Evolutionary conservation across 2,797 vertebrate genomes (phyloP).

Genomic region (Heterohyrax brucei): DNA sequence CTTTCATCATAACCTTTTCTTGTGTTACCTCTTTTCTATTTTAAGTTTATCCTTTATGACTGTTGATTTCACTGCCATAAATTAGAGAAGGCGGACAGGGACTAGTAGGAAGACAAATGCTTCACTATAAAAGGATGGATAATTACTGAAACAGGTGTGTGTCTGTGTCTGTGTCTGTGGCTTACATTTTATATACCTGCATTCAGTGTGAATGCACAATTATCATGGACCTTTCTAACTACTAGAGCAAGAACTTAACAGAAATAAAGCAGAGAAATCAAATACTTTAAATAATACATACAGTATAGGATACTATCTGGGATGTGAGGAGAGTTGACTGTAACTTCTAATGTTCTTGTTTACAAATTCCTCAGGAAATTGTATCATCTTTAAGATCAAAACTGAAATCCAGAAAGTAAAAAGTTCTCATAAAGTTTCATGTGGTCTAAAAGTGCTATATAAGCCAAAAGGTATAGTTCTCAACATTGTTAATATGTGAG

Average conservation of each 20-base stretch:
- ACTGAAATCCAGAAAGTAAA: background rate
- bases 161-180: rapidly evolving
- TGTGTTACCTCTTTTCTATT: background rate
- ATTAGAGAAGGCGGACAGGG: background rate
- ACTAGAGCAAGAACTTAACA: background rate
- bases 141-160: background rate
- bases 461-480: slow-evolving; percentile 24
- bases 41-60: background rate
- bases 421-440: background rate
- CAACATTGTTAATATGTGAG: background rate
- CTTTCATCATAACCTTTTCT: background rate
- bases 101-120: background rate
- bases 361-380: slow-evolving; percentile 3
- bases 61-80: background rate
- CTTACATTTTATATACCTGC: background rate
- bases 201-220: background rate
- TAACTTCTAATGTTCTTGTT: background rate
- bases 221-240: background rate
- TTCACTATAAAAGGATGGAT: background rate
- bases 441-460: background rate
- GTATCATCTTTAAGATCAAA: background rate
- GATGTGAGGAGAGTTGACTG: background rate
- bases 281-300: background rate
- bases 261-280: background rate
- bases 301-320: background rate